These are phyloP conservation scores for Exaiptasia diaphana DNA, from an alignment of 64 coral and sea anemone genomes.

Conservation along the genomic window DNA sequence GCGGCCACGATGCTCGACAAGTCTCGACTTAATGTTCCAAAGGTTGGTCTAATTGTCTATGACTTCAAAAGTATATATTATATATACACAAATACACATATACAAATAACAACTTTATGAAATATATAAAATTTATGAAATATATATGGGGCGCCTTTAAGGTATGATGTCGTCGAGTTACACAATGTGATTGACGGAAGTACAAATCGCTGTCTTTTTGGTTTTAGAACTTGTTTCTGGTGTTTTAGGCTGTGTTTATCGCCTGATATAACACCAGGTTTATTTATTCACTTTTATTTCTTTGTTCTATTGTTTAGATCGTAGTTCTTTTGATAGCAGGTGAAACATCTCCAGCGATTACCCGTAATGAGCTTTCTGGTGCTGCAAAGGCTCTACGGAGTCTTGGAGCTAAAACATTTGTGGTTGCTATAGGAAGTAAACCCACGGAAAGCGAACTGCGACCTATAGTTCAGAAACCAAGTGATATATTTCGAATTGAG, in stretches of 20 bases:
- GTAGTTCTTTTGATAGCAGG: slow-evolving; percentile 29
- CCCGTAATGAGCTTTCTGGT: not conserved
- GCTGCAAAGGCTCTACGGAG: slow-evolving; percentile 24
- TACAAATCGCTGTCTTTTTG: too few species aligned
- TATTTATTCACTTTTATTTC: not conserved
- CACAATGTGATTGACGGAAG: too few species aligned
- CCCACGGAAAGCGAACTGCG: slow-evolving; percentile 12
- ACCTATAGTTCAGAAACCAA: slow-evolving; percentile 23
- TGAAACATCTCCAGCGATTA: not conserved
- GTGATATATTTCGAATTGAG: slow-evolving; percentile 39
- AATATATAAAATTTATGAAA: too few species aligned
- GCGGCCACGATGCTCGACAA: not conserved
- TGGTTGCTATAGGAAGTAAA: not conserved
- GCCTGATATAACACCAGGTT: too few species aligned
- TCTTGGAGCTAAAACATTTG: slow-evolving; percentile 20
- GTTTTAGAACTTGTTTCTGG: too few species aligned
- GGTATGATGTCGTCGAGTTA: too few species aligned
- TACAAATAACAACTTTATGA: too few species aligned
- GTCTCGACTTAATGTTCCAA: slow-evolving; percentile 12
- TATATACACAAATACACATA: too few species aligned
- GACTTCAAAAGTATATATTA: too few species aligned
- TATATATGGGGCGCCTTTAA: too few species aligned
- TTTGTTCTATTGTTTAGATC: not conserved
- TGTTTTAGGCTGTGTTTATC: too few species aligned
- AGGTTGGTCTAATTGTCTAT: not conserved